Base-by-base conservation (phyloP, 2,888 invertebrate species). In the Sarcophaga carnaria region DNA sequence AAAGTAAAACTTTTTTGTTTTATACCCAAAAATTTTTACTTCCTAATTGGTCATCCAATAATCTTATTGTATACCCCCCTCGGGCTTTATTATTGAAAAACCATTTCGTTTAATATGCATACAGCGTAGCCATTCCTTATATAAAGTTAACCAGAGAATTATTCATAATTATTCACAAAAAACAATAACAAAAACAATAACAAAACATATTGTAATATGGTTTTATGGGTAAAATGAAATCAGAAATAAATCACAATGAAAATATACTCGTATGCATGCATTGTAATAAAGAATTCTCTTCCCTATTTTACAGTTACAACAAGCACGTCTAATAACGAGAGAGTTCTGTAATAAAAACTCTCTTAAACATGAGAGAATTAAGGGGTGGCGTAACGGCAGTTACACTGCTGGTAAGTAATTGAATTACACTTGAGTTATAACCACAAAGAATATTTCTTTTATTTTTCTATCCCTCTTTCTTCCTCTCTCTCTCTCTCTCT, bases 41-140 rank as follows among this genome's bases (percentile, higher is more conserved):
- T 91, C 90, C 90, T 90, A 89, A 88, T 91, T 91, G 88, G 89
- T 90, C 89, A 90, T 88, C 86, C 74, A 63, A 75, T 71, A 78
- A 80, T 60, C 49, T 62, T 37, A 37, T 37, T 37, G 37, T 37
- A 37, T 37, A 37, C 37, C 37, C 37, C 37, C 8, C 37, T 37
- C 37, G 37, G 37, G 37, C n/a, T 4, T 37, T 11, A 86, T 60
- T 45, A 69, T 37, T 54, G 47, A 60, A 67, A 67, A 74, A 22
- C 25, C 27, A n/a, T 1, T 59, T 49, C 11, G 80, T 87, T 37
- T 82, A 87, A 85, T 82, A 87, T 87, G 59, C 87, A 83, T 63
- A 71, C 27, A 25, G 76, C 79, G 87, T 79, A 85, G 45, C 54
- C 25, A 80, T 84, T 83, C 76, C 77, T 74, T 76, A 81, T 75